Base-by-base conservation (phyloP, 2,888 invertebrate genomes). In the Cryptocephalus primarius region DNA sequence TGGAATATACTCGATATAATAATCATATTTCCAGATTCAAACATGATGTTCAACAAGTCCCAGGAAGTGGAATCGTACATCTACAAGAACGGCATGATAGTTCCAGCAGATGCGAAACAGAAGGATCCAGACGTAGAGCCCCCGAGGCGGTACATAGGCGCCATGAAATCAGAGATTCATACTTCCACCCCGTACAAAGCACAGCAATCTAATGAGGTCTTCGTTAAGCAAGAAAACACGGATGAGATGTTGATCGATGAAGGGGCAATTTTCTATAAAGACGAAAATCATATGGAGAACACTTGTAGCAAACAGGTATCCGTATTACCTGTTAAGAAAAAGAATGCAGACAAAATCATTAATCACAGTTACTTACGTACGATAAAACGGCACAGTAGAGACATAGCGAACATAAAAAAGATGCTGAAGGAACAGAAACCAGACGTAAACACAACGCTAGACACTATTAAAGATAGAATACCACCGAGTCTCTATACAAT, bases 381-480 rank as follows among this genome's bases (percentile, higher is more conserved):
- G 56, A 59, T 67, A 40, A 60, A 65, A 45, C 58, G 63, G 46
- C 64, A 68, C 45, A 62, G 64, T 42, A 59, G 62, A 48, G 66
- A 67, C 45, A 66, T 68, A 43, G 66, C 65, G 2, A 53, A 52
- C 13, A 60, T 68, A 12, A 67, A 66, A 53, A 56, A 59, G 47
- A 57, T 64, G 50, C 49, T 68, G 33, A 60, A 58, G 42, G 49
- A 56, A 9, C 59, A 59, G 42, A 60, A 56, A 49, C 55, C 57
- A 11, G 56, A 57, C 44, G 61, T 55, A 42, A 49, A 48, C 32
- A 51, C 56, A 10, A 50, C 63, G 33, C 44, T 69, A 22, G 59
- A 58, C 41, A 47, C 50, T 33, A 44, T 69, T 39, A 60, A 61
- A 49, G 56, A 57, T 6, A 53, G 60, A 39, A 34, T 69, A 39